phyloP scores from a whole-genome alignment of 2,797 vertebrate species.

The Paedocypris micromegethes region DNA sequence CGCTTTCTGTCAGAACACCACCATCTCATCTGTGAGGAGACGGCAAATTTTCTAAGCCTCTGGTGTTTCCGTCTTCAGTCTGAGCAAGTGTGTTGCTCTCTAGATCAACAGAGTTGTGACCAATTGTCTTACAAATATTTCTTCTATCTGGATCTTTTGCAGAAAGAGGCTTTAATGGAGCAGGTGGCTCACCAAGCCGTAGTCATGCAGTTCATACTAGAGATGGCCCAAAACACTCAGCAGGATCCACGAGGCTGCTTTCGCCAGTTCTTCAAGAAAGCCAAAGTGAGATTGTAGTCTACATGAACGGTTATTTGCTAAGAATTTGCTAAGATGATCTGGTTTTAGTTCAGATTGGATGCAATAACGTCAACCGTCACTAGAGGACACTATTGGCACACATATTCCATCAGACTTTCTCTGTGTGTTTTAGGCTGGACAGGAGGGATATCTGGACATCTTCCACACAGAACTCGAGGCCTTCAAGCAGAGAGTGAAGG shows the following conservation, averaged over 20 bases:
- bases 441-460: constrained; percentile 89
- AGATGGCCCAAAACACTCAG: constrained; percentile 86
- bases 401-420: not conserved
- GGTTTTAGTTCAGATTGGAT: not conserved
- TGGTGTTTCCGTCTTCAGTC: constrained; percentile 94
- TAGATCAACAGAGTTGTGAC: not conserved
- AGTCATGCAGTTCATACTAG: constrained; percentile 97
- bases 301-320: not conserved
- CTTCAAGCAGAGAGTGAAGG: constrained; percentile 85
- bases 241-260: constrained; percentile 94
- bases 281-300: constrained; percentile 79
- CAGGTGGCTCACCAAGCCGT: constrained; percentile 97
- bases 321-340: not conserved
- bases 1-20: constrained; percentile 86
- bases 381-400: constrained; percentile 18
- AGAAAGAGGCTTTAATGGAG: constrained; percentile 96
- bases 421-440: constrained; percentile 72
- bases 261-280: constrained; percentile 95
- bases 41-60: constrained; percentile 85
- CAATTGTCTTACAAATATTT: too few species aligned
- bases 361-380: constrained; percentile 37
- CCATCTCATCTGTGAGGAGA: constrained; percentile 92
- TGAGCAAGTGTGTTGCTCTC: constrained; percentile 75
- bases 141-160: constrained; percentile 26
- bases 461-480: constrained; percentile 89